Percentiles rank a stretch among this genome's conserved stretches.
These are phyloP conservation scores for Cyclophora albipunctata DNA, from an alignment of 2,888 invertebrate genomes.

Conservation along the genomic window DNA sequence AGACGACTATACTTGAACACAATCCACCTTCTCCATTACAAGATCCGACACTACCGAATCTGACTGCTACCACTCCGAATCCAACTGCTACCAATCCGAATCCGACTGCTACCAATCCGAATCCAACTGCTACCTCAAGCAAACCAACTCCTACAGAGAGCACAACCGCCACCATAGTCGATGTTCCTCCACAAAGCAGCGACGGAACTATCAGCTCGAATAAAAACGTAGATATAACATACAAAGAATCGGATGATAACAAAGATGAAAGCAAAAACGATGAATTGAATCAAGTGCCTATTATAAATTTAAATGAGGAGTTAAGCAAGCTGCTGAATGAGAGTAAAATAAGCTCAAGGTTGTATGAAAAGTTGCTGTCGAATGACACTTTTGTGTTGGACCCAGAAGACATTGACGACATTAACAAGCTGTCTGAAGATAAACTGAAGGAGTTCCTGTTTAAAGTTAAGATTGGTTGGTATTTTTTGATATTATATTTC, in stretches of 20 bases:
- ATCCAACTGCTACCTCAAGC: no score
- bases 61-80: no score
- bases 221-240: conserved; percentile 45
- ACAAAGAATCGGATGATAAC: conserved; percentile 31
- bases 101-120: no score
- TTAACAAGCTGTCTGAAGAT: conserved; percentile 56
- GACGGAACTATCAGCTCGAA: conserved; percentile 3
- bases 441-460: conserved; percentile 47
- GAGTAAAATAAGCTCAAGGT: conserved; percentile 50
- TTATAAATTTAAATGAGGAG: conserved; percentile 27
- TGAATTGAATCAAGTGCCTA: conserved; percentile 34
- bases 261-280: conserved; percentile 35
- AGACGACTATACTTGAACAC: no score
- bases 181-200: no score
- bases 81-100: no score
- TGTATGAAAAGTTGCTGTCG: conserved; percentile 61
- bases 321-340: conserved; percentile 47
- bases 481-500: background rate
- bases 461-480: conserved; percentile 57
- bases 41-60: background rate
- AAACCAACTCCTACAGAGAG: no score
- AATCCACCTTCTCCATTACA: no score
- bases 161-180: no score
- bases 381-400: conserved; percentile 59
- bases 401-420: conserved; percentile 64